Evolutionary conservation across 2,113 vertebrate species (phyloP).

Genomic region (Lontra canadensis): DNA sequence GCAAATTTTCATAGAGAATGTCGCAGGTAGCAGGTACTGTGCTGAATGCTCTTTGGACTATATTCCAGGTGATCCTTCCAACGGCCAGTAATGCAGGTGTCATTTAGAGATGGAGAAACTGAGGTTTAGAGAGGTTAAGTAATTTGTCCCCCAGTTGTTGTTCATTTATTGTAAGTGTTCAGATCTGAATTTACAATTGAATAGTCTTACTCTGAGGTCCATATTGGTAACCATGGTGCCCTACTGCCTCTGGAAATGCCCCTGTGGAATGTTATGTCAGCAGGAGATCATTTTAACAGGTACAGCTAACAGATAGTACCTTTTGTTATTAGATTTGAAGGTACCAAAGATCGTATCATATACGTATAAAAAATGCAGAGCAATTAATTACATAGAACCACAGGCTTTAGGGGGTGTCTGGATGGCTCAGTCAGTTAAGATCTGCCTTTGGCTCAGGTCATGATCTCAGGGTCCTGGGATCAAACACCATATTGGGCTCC

Average conservation of each 20-base stretch:
- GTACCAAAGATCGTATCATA: neutral
- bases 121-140: neutral
- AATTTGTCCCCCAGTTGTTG: neutral
- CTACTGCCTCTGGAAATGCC: neutral
- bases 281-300: constrained; percentile 22
- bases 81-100: neutral
- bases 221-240: neutral
- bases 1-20: neutral
- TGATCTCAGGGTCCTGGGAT: no score
- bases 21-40: neutral
- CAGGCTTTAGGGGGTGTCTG: neutral
- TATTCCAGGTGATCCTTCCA: neutral
- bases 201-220: neutral
- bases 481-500: no score
- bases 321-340: neutral
- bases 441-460: no score
- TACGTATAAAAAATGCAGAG: neutral
- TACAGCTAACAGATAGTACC: neutral
- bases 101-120: neutral
- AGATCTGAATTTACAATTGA: neutral
- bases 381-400: neutral
- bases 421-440: no score
- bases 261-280: neutral
- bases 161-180: neutral
- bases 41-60: neutral